Conservation (phyloP, 1,140 invertebrate species). For the Adoxophyes honmai region DNA sequence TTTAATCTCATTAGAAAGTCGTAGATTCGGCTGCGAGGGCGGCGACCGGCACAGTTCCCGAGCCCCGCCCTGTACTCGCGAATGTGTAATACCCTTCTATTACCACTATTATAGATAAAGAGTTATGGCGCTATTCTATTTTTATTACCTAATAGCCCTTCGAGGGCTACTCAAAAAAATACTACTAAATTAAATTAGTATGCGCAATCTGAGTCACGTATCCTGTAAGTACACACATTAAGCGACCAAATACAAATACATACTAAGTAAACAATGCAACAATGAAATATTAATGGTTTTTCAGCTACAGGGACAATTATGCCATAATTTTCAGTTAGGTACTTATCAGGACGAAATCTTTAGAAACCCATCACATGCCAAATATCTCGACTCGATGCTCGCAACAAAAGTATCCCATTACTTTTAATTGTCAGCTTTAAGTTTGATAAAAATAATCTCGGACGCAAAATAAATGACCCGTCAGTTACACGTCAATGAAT, state of each 20-base stretch:
- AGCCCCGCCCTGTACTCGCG: slow-evolving; percentile 53
- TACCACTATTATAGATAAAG: slow-evolving; percentile 43
- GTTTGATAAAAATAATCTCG: slow-evolving; percentile 34
- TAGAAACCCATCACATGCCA: too few species aligned
- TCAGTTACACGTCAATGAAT: slow-evolving; percentile 29
- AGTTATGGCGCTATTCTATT: background rate
- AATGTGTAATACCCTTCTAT: slow-evolving; percentile 37
- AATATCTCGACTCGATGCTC: too few species aligned
- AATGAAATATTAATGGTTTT: too few species aligned
- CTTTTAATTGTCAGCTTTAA: background rate
- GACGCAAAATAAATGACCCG: slow-evolving; percentile 44
- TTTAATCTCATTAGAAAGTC: slow-evolving; percentile 71
- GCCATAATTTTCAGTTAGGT: too few species aligned
- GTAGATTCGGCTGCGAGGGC: slow-evolving; percentile 62
- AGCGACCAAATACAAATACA: too few species aligned
- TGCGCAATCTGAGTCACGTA: too few species aligned
- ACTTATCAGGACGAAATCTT: too few species aligned
- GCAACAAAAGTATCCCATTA: background rate
- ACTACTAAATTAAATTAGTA: too few species aligned
- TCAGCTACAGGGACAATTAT: too few species aligned
- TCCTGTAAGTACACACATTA: too few species aligned
- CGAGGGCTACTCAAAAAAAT: too few species aligned
- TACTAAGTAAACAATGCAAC: too few species aligned
- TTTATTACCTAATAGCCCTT: background rate
- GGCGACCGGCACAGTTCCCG: slow-evolving; percentile 58